Evolutionary conservation across 2,797 vertebrate species (phyloP), one percentile per base, ranked within the genome.

Genomic region (Anguilla megastoma): DNA sequence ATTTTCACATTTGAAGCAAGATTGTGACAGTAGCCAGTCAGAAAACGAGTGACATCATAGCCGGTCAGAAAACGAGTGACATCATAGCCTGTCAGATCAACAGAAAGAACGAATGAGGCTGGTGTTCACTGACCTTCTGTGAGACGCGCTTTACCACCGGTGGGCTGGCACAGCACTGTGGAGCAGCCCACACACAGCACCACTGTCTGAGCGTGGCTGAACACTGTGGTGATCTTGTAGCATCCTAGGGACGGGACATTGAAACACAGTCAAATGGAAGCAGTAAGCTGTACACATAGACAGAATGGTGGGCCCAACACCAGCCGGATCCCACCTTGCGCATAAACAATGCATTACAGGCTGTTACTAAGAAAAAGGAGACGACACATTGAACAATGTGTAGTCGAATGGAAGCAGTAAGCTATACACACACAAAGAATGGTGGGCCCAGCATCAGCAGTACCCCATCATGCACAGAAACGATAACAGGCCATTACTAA

Each of bases 201-300:
- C 14, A 99, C 98, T 0, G 98, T 99, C 95, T 99, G 98, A 88
- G 98, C 98, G 1, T 99, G 98, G 95, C 98, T 99, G 96, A 99
- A 99, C 90, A 99, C 98, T 0, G 98, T 99, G 86, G 98, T 99
- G 92, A 99, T 99, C 96, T 99, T 99, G 95, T 99, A 99, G 96
- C 98, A 99, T 93, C 98, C 98, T 99, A 91, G 0, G 88, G 69
- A 30, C 9, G 89, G 45, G 45, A 21, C 7, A 30, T 9, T 82
- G 50, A 50, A n/a, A n/a, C 6, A 48, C 1, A 8, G 30, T 76
- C 71, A 82, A 3, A 24, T 10, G 30, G 21, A 80, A 82, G 5
- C 24, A 50, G 6, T 82, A 21, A 41, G 36, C 10, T 10, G 21
- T 4, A 41, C n/a, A 12, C 3, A 7, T 0, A 21, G 7, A 41